Evolutionary conservation across 2,888 invertebrate genomes (phyloP), one percentile per base, ranked within the genome.

Genomic region (Spodoptera exigua): DNA sequence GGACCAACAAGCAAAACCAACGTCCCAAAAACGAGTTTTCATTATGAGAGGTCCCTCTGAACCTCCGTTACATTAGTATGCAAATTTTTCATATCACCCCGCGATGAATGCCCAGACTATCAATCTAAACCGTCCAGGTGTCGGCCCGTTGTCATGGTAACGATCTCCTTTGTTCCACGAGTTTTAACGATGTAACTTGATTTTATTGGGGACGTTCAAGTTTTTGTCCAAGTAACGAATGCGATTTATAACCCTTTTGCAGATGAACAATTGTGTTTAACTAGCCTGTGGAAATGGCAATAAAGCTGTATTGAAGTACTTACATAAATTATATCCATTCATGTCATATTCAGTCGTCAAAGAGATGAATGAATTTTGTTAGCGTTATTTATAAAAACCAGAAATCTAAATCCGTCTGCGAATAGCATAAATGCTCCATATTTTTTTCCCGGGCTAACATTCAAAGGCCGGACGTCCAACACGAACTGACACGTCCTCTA

Each of bases 61-160:
- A 80, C 80, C 81, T 83, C 81, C 70, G 78, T 83, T 74, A 87
- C 83, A 89, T 89, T 86, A 87, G 80, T 82, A 91, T 90, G 91
- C 86, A 88, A 91, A 89, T 91, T 86, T 87, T 87, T 87, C 83
- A 84, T 87, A 85, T 83, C 83, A 76, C 64, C 78, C 85, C 78
- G 74, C 75, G 70, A 73, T 80, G 78, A 82, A 81, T 79, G 80
- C 75, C 74, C 77, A 62, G 81, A 78, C 82, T 80, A 86, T 87
- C 82, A 86, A 86, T 86, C 84, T 83, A 58, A 76, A 49, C 60
- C 68, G 79, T 74, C 87, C 89, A 90, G 89, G 89, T 91, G 89
- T 83, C 83, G 82, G 74, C 61, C 74, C 77, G 87, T 87, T 82
- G 83, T 80, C 81, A 84, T 84, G 79, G 83, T 68, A 80, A 87